Evolutionary conservation across 2,888 invertebrate genomes (phyloP), one percentile per base, ranked within the genome.

Genomic region (Exocentrus adspersus): DNA sequence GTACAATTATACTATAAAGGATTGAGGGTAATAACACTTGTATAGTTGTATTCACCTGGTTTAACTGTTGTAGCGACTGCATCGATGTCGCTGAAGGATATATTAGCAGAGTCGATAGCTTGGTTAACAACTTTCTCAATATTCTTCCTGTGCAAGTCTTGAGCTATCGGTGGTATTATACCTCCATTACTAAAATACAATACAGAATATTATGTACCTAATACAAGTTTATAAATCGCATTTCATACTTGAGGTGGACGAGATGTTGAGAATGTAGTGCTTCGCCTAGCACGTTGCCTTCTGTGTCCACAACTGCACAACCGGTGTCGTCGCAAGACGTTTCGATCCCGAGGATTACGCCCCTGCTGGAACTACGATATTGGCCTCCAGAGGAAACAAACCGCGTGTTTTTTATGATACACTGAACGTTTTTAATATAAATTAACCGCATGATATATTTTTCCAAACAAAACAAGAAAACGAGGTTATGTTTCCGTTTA

Each of bases 281-380:
- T 83, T 98, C 94, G 7, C 94, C 93, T 46, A 95, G 80, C 72
- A 97, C 85, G 65, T 85, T 84, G 21, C 93, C 92, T 61, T 86
- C 77, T 16, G 85, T 85, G 81, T 92, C 88, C 5, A 98, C 89
- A 68, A 98, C 85, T 42, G 95, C 97, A 78, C 93, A 92, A 17
- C 95, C 97, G 1, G 98, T 98, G 80, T 98, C 98, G 85, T 98
- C 98, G 80, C 97, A 98, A 67, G 97, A 97, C 2, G 97, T 96
- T 87, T 98, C 98, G 75, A 98, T 97, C 4, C 98, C 98, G 71
- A 98, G 84, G 58, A 98, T 85, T 62, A 83, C 48, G n/a, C 58
- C 63, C 24, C 52, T 67, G 21, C 52, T 63, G 4, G 48, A 61
- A 54, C 62, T 58, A 32, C 21, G 60, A 9, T 16, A 4, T n/a